Percentiles rank a stretch among this genome's conserved stretches.
Conservation (phyloP, 2,113 vertebrate species). For the Gobius niger region DNA sequence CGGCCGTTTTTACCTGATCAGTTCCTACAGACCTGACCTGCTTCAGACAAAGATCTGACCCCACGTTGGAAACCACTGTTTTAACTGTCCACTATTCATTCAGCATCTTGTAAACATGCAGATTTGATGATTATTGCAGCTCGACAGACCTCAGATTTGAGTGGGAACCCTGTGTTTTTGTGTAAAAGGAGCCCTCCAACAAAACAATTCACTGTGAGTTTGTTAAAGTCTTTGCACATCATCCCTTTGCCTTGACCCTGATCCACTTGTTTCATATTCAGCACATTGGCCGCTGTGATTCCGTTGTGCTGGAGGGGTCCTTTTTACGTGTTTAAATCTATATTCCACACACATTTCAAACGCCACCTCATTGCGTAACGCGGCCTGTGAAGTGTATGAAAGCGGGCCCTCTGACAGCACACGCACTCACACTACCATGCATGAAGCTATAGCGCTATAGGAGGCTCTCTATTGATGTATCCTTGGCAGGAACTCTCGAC, state of each 20-base stretch:
- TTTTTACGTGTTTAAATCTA: slow-evolving; percentile 8
- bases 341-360: not conserved
- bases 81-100: too few species aligned
- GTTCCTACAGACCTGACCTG: too few species aligned
- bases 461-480: slow-evolving; percentile 2
- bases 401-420: not conserved
- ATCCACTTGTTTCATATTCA: not conserved
- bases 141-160: not conserved
- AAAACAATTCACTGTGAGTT: not conserved
- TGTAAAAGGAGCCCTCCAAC: slow-evolving; percentile 8
- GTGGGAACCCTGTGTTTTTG: slow-evolving; percentile 1
- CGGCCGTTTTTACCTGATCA: too few species aligned
- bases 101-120: not conserved
- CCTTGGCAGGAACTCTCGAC: slow-evolving; percentile 23
- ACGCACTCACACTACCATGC: not conserved
- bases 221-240: too few species aligned
- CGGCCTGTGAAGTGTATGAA: not conserved
- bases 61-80: too few species aligned
- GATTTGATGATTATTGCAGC: not conserved
- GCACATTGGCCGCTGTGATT: not conserved
- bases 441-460: not conserved
- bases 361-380: not conserved
- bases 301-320: not conserved
- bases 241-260: not conserved
- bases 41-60: too few species aligned